phyloP scores from a whole-genome alignment of 1,140 invertebrate species.

The Tetramorium simillimum region DNA sequence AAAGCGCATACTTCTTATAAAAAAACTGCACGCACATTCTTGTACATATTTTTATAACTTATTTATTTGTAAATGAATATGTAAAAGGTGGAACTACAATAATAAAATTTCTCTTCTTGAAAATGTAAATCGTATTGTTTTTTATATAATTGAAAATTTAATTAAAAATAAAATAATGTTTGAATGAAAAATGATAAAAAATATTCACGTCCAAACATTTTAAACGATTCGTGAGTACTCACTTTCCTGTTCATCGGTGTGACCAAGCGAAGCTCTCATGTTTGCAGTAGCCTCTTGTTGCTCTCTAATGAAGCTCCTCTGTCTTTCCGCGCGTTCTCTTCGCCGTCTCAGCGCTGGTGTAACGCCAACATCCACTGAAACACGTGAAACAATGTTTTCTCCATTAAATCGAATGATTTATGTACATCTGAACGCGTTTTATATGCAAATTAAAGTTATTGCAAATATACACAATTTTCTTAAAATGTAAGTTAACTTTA shows the following conservation, averaged over 20 bases:
- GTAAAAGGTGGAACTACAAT: neutral
- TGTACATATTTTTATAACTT: neutral
- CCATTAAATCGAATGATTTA: constrained; percentile 15
- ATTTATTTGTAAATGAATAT: neutral
- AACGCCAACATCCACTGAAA: constrained; percentile 88
- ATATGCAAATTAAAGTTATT: neutral
- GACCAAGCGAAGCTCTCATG: constrained; percentile 84
- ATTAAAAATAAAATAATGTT: neutral
- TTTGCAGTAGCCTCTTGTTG: constrained; percentile 89
- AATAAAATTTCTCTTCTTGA: neutral
- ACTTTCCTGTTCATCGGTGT: constrained; percentile 85
- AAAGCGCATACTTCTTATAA: neutral
- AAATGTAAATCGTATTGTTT: neutral
- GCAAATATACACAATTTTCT: constrained; percentile 1
- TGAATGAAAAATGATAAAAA: neutral
- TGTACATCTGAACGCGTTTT: neutral
- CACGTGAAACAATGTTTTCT: constrained; percentile 49
- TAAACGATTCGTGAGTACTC: constrained; percentile 65
- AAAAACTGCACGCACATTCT: neutral
- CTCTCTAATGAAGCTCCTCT: constrained; percentile 92
- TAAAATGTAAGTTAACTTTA: neutral
- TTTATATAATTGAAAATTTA: neutral
- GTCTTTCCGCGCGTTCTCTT: constrained; percentile 91
- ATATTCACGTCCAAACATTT: neutral
- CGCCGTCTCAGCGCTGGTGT: constrained; percentile 91